Conservation (phyloP, 1,140 invertebrate genomes). For the Camponotus floridanus region DNA sequence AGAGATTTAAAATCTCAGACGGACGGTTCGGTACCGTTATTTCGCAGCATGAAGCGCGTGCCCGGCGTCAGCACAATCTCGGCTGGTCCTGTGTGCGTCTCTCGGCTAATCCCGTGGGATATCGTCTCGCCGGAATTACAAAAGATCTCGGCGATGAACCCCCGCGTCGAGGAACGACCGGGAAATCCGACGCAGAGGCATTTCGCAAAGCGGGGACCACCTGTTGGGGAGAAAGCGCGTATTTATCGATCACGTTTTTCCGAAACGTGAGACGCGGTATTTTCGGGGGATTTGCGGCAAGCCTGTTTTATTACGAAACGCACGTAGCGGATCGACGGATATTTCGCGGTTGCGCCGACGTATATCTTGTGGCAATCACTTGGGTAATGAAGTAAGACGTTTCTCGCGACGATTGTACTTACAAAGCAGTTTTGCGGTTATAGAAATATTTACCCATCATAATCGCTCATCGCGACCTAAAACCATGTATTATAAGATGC, state of each 20-base stretch:
- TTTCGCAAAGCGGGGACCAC: slow-evolving; percentile 68
- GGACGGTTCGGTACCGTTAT: slow-evolving; percentile 73
- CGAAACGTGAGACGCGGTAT: slow-evolving; percentile 14
- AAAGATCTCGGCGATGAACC: slow-evolving; percentile 62
- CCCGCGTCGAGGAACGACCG: slow-evolving; percentile 23
- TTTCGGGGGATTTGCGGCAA: slow-evolving; percentile 55
- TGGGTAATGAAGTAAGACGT: not conserved
- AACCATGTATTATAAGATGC: not conserved
- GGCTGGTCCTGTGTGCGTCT: not conserved
- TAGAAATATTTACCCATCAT: not conserved
- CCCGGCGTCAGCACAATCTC: slow-evolving; percentile 73
- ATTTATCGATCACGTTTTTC: slow-evolving; percentile 22
- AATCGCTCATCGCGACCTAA: slow-evolving; percentile 7
- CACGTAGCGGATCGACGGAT: not conserved
- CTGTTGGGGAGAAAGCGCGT: slow-evolving; percentile 64
- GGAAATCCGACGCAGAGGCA: slow-evolving; percentile 7
- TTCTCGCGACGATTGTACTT: not conserved
- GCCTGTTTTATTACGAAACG: slow-evolving; percentile 27
- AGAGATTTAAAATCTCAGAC: slow-evolving; percentile 67
- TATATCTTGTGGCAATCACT: not conserved
- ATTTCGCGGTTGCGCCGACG: not conserved
- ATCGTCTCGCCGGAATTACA: slow-evolving; percentile 67
- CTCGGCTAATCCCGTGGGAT: slow-evolving; percentile 63
- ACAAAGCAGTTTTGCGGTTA: not conserved
- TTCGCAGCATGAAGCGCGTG: slow-evolving; percentile 79